A percentile compares a stretch with the other conserved stretches of the same genome.
Conservation (phyloP, 2,888 invertebrate genomes). For the Caenorhabditis drosophilae region DNA sequence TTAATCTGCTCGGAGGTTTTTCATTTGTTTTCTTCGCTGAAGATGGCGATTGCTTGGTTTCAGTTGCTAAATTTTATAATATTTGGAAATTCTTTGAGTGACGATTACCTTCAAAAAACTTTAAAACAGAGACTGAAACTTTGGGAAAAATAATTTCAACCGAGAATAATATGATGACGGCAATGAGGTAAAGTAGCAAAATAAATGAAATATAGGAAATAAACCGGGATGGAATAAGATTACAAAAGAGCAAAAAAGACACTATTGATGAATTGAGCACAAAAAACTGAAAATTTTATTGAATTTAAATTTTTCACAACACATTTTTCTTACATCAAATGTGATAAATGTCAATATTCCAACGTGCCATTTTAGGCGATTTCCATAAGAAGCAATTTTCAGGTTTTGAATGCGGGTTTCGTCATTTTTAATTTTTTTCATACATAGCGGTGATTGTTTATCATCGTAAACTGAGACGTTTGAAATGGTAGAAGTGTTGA, state of each 20-base stretch:
- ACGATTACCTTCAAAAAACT: background rate
- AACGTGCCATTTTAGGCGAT: slow-evolving; percentile 20
- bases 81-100: too few species aligned
- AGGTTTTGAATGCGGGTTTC: slow-evolving; percentile 14
- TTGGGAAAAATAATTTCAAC: slow-evolving; percentile 29
- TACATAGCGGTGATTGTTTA: slow-evolving; percentile 28
- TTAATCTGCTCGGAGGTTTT: too few species aligned
- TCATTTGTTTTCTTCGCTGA: background rate
- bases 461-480: slow-evolving; percentile 18
- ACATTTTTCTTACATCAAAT: slow-evolving; percentile 17
- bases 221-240: background rate
- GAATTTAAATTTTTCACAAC: background rate
- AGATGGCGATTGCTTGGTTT: background rate
- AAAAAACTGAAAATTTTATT: slow-evolving; percentile 12
- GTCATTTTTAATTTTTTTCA: slow-evolving; percentile 13
- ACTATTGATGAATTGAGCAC: slow-evolving; percentile 12
- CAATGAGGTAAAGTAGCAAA: slow-evolving; percentile 1
- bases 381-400: slow-evolving; percentile 5
- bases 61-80: background rate
- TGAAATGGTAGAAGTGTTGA: background rate
- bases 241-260: slow-evolving; percentile 7
- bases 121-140: background rate
- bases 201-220: background rate
- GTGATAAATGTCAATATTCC: slow-evolving; percentile 1
- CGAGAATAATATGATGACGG: slow-evolving; percentile 7